phyloP scores from a whole-genome alignment of 2,797 vertebrate genomes.

The Eulemur albifrons region DNA sequence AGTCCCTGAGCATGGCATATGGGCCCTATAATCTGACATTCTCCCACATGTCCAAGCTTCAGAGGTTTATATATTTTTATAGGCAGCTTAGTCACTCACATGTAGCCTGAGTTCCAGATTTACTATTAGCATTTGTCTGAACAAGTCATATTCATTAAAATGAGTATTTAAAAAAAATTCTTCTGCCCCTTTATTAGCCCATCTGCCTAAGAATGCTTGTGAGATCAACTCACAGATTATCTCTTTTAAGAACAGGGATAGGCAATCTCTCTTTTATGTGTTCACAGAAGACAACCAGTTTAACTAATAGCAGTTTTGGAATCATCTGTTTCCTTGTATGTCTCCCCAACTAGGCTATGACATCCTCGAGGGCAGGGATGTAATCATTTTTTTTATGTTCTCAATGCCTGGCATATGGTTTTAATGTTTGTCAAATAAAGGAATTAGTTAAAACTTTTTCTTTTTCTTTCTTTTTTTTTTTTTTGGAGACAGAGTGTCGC shows the following conservation, averaged over 20 bases:
- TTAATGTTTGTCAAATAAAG: conserved; percentile 27
- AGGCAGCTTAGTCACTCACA: background rate
- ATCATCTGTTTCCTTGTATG: background rate
- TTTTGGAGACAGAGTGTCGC: too few species aligned
- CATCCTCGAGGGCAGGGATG: background rate
- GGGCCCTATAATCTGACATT: background rate
- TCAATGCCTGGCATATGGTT: background rate
- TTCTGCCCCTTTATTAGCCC: conserved; percentile 42
- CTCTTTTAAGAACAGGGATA: background rate
- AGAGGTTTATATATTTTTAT: conserved; percentile 32
- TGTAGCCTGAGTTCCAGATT: conserved; percentile 12
- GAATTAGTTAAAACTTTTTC: background rate
- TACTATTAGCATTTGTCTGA: conserved; percentile 39
- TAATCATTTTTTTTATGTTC: background rate
- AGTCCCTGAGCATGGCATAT: background rate
- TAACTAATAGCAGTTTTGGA: background rate
- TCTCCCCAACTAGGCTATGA: background rate
- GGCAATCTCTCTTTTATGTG: background rate
- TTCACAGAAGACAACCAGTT: background rate
- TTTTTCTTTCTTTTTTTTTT: too few species aligned
- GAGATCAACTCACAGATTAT: background rate
- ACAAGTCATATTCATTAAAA: conserved; percentile 13
- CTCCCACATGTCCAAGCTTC: background rate
- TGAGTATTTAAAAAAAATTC: background rate
- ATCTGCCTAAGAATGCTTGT: conserved; percentile 5